Base-by-base conservation (phyloP, 2,797 vertebrate species). In the Microchirus variegatus region DNA sequence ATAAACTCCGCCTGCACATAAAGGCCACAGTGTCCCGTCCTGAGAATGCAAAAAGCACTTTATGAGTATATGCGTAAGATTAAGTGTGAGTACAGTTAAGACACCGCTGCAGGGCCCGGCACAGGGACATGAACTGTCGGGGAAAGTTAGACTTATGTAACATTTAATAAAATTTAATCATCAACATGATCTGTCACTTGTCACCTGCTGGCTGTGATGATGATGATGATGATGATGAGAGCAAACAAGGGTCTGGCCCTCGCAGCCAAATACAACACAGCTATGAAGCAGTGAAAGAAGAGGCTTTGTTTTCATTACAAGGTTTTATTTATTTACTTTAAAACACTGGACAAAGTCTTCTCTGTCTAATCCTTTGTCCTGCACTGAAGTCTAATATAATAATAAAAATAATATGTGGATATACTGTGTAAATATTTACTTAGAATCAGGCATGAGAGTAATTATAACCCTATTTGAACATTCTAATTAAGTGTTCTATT, bases 201-300 rank as follows among this genome's bases (percentile, higher is more conserved):
- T n/a, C n/a, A n/a, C 19, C 70, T 68, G 77, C 67, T 60, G 61
- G 22, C 31, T 75, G 42, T 41, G 55, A 63, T 64, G 47, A 63
- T 5, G 22, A 38, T 47, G 1, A 72, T 41, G 55, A 63, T 64
- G 47, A 63, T 5, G 22, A 38, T 47, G 1, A 72, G 45, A 41
- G 70, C 67, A 85, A 86, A 87, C 76, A 88, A 45, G 59, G 84
- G 88, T 37, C 72, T 59, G 73, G 45, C 75, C 17, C 44, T 36
- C 18, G 62, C 10, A 58, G 9, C 11, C 26, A 37, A 78, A 36
- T 52, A 52, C 5, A 65, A 66, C 42, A 18, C 57, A 72, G 41
- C 54, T 56, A 57, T 10, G 48, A 74, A 12, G 3, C 14, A 1
- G 5, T 10, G 11, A 54, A 41, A 36, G n/a, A 50, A 15, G 12